Evolutionary conservation across 2,797 vertebrate genomes (phyloP).

Genomic region (Acanthurus tractus): DNA sequence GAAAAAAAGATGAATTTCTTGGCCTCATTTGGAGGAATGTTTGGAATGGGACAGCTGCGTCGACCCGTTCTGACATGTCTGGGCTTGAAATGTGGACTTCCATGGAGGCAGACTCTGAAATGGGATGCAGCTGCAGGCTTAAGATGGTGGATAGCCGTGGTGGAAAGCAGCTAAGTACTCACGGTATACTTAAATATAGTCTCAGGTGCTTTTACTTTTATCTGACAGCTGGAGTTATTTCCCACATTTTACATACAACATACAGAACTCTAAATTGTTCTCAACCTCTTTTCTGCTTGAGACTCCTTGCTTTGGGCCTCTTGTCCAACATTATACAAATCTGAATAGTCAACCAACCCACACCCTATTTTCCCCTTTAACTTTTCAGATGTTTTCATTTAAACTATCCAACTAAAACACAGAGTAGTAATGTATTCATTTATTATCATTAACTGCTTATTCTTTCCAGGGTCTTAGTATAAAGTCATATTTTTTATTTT

Average conservation of each 20-base stretch:
- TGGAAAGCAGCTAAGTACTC: not conserved
- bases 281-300: not conserved
- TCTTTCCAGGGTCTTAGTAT: no score
- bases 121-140: slow-evolving; percentile 49
- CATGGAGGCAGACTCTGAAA: slow-evolving; percentile 47
- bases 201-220: not conserved
- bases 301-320: not conserved
- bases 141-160: not conserved
- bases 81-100: slow-evolving; percentile 50
- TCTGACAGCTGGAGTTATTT: not conserved
- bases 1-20: slow-evolving; percentile 25
- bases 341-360: not conserved
- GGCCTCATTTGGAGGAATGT: slow-evolving; percentile 64
- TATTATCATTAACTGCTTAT: no score
- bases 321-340: not conserved
- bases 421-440: not conserved
- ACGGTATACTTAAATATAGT: no score
- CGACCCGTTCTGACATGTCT: slow-evolving; percentile 61
- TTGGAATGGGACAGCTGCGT: slow-evolving; percentile 70
- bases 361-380: not conserved
- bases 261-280: not conserved
- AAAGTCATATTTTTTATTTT: no score
- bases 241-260: not conserved
- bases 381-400: not conserved
- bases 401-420: not conserved